Conservation (phyloP, 2,113 vertebrate species). For the Gasterosteus aculeatus region DNA sequence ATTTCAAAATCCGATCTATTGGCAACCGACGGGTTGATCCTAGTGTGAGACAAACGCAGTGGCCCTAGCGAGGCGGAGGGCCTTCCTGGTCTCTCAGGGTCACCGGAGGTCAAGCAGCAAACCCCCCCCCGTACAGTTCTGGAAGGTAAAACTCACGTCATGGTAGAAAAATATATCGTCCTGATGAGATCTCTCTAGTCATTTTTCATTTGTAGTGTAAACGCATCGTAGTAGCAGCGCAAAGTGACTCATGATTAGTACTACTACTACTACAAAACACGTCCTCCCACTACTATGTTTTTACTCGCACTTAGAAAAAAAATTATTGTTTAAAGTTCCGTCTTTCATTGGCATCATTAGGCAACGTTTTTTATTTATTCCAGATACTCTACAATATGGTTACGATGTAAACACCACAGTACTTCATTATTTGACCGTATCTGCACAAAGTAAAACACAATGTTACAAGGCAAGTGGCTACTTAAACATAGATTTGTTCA, state of each 20-base stretch:
- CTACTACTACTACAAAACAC: slow-evolving; percentile 59
- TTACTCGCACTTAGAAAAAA: slow-evolving; percentile 72
- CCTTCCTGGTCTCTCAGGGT: not conserved
- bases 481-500: slow-evolving; percentile 83
- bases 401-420: slow-evolving; percentile 84
- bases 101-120: not conserved
- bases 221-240: slow-evolving; percentile 67
- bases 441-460: slow-evolving; percentile 81
- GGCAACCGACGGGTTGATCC: slow-evolving; percentile 65
- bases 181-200: slow-evolving; percentile 83
- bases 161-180: slow-evolving; percentile 87
- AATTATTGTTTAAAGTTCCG: slow-evolving; percentile 69
- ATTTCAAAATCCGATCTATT: slow-evolving; percentile 71
- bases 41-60: slow-evolving; percentile 42
- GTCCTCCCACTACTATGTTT: slow-evolving; percentile 43
- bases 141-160: slow-evolving; percentile 78
- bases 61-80: slow-evolving; percentile 28
- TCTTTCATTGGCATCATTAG: slow-evolving; percentile 84
- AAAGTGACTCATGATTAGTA: slow-evolving; percentile 74
- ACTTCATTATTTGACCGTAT: slow-evolving; percentile 77
- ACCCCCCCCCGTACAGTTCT: slow-evolving; percentile 36
- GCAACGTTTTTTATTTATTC: slow-evolving; percentile 66
- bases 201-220: slow-evolving; percentile 74
- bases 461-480: slow-evolving; percentile 84
- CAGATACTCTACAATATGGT: slow-evolving; percentile 79